Percentiles rank a stretch among this genome's conserved stretches.
These are phyloP conservation scores for Nibea albiflora DNA, from an alignment of 2,113 vertebrate genomes.

Conservation along the genomic window DNA sequence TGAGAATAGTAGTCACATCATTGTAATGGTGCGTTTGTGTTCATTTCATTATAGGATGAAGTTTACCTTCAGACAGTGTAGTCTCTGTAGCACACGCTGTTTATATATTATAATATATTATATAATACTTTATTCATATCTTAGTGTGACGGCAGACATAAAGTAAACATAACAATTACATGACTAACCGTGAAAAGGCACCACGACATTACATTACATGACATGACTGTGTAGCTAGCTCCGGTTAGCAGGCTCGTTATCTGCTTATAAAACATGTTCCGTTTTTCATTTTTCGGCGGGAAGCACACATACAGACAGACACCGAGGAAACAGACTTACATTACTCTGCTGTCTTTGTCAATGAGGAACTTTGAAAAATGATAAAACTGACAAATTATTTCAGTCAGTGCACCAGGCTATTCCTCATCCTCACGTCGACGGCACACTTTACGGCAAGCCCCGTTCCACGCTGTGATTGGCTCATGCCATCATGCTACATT, in stretches of 20 bases:
- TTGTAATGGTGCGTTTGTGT: neutral
- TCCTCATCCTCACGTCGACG: neutral
- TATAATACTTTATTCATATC: neutral
- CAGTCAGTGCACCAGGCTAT: fast-evolving
- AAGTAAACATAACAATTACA: neutral
- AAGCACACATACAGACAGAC: neutral
- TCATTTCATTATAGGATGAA: too few relatives aligned
- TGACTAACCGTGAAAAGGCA: neutral
- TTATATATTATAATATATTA: too few relatives aligned
- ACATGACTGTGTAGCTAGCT: neutral
- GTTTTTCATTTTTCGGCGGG: neutral
- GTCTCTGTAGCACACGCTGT: too few relatives aligned
- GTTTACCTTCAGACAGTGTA: neutral
- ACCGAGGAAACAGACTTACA: neutral
- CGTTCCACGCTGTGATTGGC: constrained; percentile 57
- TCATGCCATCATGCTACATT: constrained; percentile 30
- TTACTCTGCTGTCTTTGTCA: constrained; percentile 10
- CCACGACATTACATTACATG: too few relatives aligned
- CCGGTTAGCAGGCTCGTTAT: constrained; percentile 9
- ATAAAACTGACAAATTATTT: neutral
- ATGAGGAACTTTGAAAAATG: neutral
- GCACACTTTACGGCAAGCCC: constrained; percentile 53
- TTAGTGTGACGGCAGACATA: neutral
- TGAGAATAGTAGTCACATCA: too few relatives aligned
- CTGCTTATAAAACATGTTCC: neutral